Percentiles rank a stretch among this genome's conserved stretches.
Conservation (phyloP, 2,113 vertebrate genomes). For the Willisornis vidua region DNA sequence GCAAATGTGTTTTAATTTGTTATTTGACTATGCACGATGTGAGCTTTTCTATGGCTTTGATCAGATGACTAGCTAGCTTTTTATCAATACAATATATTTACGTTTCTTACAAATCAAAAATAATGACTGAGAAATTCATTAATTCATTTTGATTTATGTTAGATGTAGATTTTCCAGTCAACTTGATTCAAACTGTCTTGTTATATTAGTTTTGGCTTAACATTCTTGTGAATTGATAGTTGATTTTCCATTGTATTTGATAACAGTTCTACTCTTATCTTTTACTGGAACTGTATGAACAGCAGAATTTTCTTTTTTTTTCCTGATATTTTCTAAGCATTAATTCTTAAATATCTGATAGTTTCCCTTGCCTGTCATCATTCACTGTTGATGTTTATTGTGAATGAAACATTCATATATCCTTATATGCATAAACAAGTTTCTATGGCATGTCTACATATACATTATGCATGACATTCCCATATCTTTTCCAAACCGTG, state of each 20-base stretch:
- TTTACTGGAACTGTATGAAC: not conserved
- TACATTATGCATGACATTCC: not conserved
- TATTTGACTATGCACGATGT: not conserved
- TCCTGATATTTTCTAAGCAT: not conserved
- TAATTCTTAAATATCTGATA: not conserved
- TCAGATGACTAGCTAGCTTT: not conserved
- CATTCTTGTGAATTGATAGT: not conserved
- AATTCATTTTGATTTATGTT: not conserved
- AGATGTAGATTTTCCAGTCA: not conserved
- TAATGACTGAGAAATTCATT: fast-evolving
- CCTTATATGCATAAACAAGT: not conserved
- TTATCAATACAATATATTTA: not conserved
- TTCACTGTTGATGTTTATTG: not conserved
- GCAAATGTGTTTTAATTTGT: not conserved
- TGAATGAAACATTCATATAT: not conserved
- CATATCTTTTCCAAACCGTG: not conserved
- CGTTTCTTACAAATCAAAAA: not conserved
- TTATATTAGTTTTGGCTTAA: not conserved
- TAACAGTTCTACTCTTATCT: not conserved
- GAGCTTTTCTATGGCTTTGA: not conserved
- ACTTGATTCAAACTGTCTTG: not conserved
- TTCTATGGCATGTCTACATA: not conserved
- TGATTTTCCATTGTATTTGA: not conserved
- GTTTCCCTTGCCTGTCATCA: not conserved
- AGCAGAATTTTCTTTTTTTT: not conserved